Percentiles rank a stretch among this genome's conserved stretches.
Evolutionary conservation across 2,888 invertebrate species (phyloP).

Genomic region (Stegophylla sp.): DNA sequence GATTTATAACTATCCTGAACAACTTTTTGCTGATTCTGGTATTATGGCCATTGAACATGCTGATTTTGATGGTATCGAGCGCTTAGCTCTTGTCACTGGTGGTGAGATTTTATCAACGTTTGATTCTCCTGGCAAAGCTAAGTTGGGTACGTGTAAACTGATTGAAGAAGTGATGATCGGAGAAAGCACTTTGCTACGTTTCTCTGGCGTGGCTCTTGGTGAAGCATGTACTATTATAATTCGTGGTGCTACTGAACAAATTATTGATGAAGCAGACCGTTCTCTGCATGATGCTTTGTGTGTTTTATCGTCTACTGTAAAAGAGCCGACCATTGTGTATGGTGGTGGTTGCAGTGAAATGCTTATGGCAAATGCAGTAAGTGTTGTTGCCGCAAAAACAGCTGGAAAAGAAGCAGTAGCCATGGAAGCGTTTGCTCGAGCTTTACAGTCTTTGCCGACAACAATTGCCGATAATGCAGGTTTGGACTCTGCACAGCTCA

Average conservation of each 20-base stretch:
- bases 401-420: slow-evolving; percentile 97
- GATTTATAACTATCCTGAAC: slow-evolving; percentile 99
- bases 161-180: slow-evolving; percentile 99
- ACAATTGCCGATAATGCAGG: slow-evolving; percentile 99
- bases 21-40: slow-evolving; percentile 96
- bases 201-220: slow-evolving; percentile 92
- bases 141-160: slow-evolving; percentile 81
- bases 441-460: slow-evolving; percentile 88
- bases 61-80: slow-evolving; percentile 98
- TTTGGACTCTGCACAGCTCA: slow-evolving; percentile 93
- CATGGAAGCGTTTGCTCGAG: slow-evolving; percentile 91
- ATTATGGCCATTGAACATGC: slow-evolving; percentile 99
- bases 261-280: slow-evolving; percentile 97
- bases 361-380: slow-evolving; percentile 94
- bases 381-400: slow-evolving; percentile 81
- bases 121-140: slow-evolving; percentile 72
- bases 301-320: slow-evolving; percentile 68
- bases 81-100: slow-evolving; percentile 94
- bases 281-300: slow-evolving; percentile 98
- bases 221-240: slow-evolving; percentile 97
- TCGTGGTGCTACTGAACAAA: slow-evolving; percentile 97
- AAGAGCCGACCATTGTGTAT: slow-evolving; percentile 46
- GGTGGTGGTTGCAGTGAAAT: slow-evolving; percentile 80
- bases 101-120: slow-evolving; percentile 99
- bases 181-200: slow-evolving; percentile 91